phyloP scores from a whole-genome alignment of 2,888 invertebrate species.

The Acanthosoma haemorrhoidale region DNA sequence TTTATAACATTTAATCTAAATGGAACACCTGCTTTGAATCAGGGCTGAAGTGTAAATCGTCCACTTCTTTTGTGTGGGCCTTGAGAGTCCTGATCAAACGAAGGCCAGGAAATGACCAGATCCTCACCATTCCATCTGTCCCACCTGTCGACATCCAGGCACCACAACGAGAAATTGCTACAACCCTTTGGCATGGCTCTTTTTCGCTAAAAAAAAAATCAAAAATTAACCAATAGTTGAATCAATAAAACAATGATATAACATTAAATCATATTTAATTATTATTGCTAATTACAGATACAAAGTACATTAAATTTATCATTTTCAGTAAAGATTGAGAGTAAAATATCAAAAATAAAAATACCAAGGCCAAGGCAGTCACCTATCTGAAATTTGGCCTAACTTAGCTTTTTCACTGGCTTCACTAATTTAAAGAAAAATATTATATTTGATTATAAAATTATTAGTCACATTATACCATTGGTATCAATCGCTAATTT shows the following conservation, averaged over 20 bases:
- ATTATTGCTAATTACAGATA: not conserved
- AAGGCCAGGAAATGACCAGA: constrained; percentile 86
- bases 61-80: constrained; percentile 85
- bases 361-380: too few species aligned
- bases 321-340: too few species aligned
- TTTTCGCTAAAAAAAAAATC: constrained; percentile 45
- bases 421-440: too few species aligned
- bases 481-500: too few species aligned
- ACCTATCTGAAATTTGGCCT: too few species aligned
- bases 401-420: too few species aligned
- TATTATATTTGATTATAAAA: too few species aligned
- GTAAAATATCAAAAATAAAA: too few species aligned
- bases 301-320: not conserved
- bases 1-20: not conserved
- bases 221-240: not conserved
- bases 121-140: constrained; percentile 75
- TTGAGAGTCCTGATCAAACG: constrained; percentile 62
- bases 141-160: constrained; percentile 86
- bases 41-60: constrained; percentile 87
- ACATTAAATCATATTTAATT: not conserved
- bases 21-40: constrained; percentile 53
- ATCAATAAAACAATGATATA: not conserved
- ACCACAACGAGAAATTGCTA: constrained; percentile 69
- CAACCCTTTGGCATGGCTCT: constrained; percentile 82
- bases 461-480: too few species aligned